These are phyloP conservation scores for Neoaliturus tenellus DNA, from an alignment of 2,888 invertebrate species.

Conservation along the genomic window DNA sequence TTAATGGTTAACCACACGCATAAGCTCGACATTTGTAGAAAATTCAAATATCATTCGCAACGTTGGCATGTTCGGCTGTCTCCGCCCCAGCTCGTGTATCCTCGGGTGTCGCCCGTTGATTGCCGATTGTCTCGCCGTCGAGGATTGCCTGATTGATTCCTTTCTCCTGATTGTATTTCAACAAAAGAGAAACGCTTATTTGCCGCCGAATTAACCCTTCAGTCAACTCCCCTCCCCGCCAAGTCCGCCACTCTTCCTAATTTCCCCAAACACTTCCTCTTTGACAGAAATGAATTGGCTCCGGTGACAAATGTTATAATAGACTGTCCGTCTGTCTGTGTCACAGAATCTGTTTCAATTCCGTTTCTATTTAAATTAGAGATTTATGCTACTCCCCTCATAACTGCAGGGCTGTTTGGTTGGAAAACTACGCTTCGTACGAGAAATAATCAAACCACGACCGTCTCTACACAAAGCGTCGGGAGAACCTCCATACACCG, in stretches of 20 bases:
- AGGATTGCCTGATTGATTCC: slow-evolving; percentile 11
- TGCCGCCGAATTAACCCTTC: slow-evolving; percentile 30
- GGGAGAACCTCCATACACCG: too few species aligned
- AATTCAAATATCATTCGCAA: too few species aligned
- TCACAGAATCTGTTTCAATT: too few species aligned
- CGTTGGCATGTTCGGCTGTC: not conserved
- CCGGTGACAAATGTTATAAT: not conserved
- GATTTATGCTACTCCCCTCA: too few species aligned
- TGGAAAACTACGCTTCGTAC: too few species aligned
- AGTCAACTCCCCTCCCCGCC: not conserved
- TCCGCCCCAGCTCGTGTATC: not conserved
- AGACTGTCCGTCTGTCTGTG: not conserved
- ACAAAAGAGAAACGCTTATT: not conserved
- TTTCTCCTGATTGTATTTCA: slow-evolving; percentile 18
- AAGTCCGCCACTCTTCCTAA: not conserved
- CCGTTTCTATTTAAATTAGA: too few species aligned
- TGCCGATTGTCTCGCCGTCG: not conserved
- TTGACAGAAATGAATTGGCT: not conserved
- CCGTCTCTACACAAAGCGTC: too few species aligned
- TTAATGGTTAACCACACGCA: too few species aligned
- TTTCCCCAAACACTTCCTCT: slow-evolving; percentile 20
- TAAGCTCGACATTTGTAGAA: too few species aligned
- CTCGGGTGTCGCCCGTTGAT: not conserved
- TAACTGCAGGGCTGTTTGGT: too few species aligned
- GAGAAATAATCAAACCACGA: too few species aligned